Conservation (phyloP, 2,888 invertebrate genomes). For the Volucella bombylans region DNA sequence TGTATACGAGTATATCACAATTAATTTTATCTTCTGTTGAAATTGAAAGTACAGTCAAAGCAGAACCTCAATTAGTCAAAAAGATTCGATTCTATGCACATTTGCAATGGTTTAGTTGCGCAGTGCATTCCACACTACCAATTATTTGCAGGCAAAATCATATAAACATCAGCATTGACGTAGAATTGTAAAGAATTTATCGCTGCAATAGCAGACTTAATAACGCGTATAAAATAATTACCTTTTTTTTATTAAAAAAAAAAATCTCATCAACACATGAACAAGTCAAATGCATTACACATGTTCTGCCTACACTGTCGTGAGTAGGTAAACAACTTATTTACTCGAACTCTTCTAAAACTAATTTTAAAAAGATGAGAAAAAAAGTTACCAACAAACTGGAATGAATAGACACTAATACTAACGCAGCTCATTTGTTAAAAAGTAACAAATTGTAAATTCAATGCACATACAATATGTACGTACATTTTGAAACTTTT, state of each 20-base stretch:
- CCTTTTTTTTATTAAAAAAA: constrained; percentile 3
- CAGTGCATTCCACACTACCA: not conserved
- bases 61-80: too few species aligned
- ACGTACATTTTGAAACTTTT: constrained; percentile 37
- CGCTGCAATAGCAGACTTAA: constrained; percentile 47
- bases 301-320: too few species aligned
- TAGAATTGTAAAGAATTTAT: constrained; percentile 56
- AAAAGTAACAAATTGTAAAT: constrained; percentile 50
- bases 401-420: constrained; percentile 9
- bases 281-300: not conserved
- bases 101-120: constrained; percentile 4
- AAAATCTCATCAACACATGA: not conserved
- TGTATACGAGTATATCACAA: not conserved
- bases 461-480: constrained; percentile 48
- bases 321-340: too few species aligned
- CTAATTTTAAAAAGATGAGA: not conserved
- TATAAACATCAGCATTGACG: constrained; percentile 21
- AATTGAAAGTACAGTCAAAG: too few species aligned
- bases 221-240: constrained; percentile 32
- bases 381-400: constrained; percentile 20
- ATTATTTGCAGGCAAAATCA: constrained; percentile 24
- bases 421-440: constrained; percentile 1
- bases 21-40: not conserved
- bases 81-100: not conserved
- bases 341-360: too few species aligned